Percentiles rank a stretch among this genome's conserved stretches.
These are phyloP conservation scores for Idaea biselata DNA, from an alignment of 2,888 invertebrate species.

Conservation along the genomic window DNA sequence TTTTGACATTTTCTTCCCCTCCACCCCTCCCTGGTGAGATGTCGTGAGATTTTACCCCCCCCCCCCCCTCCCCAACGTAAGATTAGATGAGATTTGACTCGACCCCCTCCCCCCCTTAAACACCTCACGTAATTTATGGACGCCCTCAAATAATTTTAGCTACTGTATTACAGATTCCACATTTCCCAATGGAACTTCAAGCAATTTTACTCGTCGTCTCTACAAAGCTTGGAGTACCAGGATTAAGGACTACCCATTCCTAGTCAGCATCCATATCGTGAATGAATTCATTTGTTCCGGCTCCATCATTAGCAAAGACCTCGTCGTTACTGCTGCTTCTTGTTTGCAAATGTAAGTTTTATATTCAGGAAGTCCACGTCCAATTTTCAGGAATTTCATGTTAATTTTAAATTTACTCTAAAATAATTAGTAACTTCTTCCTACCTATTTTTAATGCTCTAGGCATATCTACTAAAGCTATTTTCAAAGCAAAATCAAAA, in stretches of 20 bases:
- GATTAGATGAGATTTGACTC: too few relatives aligned
- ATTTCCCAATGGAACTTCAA: background rate
- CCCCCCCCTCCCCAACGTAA: too few relatives aligned
- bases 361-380: background rate
- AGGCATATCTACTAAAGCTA: too few relatives aligned
- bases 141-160: too few relatives aligned
- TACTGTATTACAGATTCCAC: background rate
- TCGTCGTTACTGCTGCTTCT: constrained; percentile 48
- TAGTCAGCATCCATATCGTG: constrained; percentile 39
- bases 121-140: too few relatives aligned
- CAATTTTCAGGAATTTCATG: background rate
- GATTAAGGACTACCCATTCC: constrained; percentile 37
- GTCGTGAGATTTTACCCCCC: too few relatives aligned
- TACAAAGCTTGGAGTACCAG: constrained; percentile 28
- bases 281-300: constrained; percentile 40
- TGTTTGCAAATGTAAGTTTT: constrained; percentile 45
- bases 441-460: too few relatives aligned
- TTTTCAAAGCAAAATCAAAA: too few relatives aligned
- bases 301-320: constrained; percentile 38
- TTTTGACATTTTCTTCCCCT: too few relatives aligned
- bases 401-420: background rate
- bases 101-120: too few relatives aligned
- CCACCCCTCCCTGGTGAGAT: too few relatives aligned
- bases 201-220: background rate
- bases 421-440: too few relatives aligned